Evolutionary conservation across 2,113 vertebrate genomes (phyloP).

Genomic region (Callipepla californica): DNA sequence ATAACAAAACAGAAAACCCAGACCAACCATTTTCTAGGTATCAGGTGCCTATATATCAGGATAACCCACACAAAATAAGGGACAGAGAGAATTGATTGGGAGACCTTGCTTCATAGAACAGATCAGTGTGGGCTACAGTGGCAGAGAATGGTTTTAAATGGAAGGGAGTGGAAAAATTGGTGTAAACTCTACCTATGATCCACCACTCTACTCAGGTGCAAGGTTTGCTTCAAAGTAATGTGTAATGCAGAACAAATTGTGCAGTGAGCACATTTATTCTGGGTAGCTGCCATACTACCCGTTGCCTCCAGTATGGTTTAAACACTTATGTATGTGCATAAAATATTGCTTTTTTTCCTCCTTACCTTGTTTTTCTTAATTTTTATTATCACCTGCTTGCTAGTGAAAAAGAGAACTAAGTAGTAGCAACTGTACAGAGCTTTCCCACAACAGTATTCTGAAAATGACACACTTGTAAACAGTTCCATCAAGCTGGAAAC

Average conservation of each 20-base stretch:
- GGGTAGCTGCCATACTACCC: background rate
- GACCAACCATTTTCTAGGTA: background rate
- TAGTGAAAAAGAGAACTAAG: background rate
- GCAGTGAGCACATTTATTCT: background rate
- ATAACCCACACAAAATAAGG: background rate
- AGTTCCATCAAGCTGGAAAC: slow-evolving; percentile 42
- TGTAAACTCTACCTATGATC: background rate
- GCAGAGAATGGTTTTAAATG: background rate
- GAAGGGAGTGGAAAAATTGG: background rate
- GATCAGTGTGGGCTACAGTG: background rate
- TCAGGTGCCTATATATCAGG: background rate
- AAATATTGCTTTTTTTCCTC: fast-evolving
- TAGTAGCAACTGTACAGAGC: background rate
- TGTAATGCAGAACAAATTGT: background rate
- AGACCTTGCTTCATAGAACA: background rate
- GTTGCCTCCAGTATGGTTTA: background rate
- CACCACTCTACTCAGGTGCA: background rate
- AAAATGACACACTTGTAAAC: slow-evolving; percentile 55
- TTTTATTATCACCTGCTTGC: background rate
- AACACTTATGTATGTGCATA: background rate
- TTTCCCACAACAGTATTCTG: background rate
- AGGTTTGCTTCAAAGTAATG: background rate
- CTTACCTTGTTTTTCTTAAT: background rate
- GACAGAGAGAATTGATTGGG: background rate
- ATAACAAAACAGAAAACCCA: background rate